Evolutionary conservation across 2,113 vertebrate species (phyloP).

Genomic region (Triplophysa dalaica): DNA sequence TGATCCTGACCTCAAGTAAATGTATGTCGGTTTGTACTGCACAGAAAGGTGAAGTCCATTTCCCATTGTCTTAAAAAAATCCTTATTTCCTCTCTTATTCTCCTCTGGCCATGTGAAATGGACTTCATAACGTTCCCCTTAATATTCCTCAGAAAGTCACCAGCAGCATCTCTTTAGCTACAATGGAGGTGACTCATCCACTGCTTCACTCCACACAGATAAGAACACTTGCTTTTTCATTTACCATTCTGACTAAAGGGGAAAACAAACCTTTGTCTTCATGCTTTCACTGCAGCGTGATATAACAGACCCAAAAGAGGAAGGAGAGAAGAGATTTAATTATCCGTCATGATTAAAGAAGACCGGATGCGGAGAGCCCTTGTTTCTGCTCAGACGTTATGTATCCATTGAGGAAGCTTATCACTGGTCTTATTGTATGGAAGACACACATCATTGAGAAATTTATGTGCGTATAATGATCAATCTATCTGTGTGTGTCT

Average conservation of each 20-base stretch:
- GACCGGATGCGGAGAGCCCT: background rate
- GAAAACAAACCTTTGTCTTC: conserved; percentile 2
- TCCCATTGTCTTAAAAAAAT: background rate
- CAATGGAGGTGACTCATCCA: conserved; percentile 42
- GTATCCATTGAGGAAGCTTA: background rate
- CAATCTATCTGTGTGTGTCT: background rate
- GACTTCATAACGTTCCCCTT: conserved; percentile 29
- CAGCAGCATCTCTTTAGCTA: background rate
- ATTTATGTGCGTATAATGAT: conserved; percentile 1
- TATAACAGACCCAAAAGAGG: background rate
- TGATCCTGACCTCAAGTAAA: conserved; percentile 8
- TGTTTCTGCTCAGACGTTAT: background rate
- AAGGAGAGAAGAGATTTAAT: conserved; percentile 32
- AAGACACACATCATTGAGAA: background rate
- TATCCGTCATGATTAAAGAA: conserved; percentile 10
- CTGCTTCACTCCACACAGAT: conserved; percentile 14
- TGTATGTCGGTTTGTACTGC: background rate
- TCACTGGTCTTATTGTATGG: background rate
- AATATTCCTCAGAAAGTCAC: conserved; percentile 21
- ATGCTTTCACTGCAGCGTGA: conserved; percentile 21
- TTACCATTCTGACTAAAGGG: conserved; percentile 22
- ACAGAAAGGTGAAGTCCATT: conserved; percentile 2
- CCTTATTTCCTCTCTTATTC: conserved; percentile 7
- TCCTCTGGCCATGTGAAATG: background rate
- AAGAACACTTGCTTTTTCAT: conserved; percentile 32